Evolutionary conservation across 2,797 vertebrate genomes (phyloP).

Genomic region (Columba guinea): DNA sequence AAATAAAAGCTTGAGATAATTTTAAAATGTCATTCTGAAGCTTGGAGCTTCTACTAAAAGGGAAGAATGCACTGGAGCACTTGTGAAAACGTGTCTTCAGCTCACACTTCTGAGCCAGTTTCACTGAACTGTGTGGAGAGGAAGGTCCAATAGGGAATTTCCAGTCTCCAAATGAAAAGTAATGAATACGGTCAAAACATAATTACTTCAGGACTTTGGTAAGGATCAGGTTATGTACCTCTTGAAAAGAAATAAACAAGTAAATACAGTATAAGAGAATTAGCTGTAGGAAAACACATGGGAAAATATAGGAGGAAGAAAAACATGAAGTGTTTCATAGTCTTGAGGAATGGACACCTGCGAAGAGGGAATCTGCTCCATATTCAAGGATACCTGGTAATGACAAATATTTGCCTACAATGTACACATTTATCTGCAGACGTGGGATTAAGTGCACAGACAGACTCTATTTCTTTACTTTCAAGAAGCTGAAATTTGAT

Average conservation of each 20-base stretch:
- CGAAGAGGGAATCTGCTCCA: constrained; percentile 19
- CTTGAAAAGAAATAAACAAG: not conserved
- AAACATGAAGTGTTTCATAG: not conserved
- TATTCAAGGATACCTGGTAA: constrained; percentile 4
- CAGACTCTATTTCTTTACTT: not conserved
- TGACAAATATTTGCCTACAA: constrained; percentile 41
- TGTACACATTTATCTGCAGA: not conserved
- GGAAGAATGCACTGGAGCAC: not conserved
- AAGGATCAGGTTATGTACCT: not conserved
- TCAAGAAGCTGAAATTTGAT: constrained; percentile 41
- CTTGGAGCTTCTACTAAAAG: not conserved
- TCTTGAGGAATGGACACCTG: not conserved
- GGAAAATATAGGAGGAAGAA: not conserved
- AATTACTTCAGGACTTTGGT: not conserved
- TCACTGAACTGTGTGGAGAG: not conserved
- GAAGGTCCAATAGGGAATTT: not conserved
- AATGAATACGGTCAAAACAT: not conserved
- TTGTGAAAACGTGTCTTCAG: not conserved
- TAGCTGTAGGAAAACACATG: not conserved
- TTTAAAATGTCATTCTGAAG: not conserved
- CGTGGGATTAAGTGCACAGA: not conserved
- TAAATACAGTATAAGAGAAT: not conserved
- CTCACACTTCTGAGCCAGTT: not conserved
- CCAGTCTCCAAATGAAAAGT: not conserved
- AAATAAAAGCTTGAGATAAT: not conserved